Conservation (phyloP, 23 tunicate genomes). For the Diplosoma virens region DNA sequence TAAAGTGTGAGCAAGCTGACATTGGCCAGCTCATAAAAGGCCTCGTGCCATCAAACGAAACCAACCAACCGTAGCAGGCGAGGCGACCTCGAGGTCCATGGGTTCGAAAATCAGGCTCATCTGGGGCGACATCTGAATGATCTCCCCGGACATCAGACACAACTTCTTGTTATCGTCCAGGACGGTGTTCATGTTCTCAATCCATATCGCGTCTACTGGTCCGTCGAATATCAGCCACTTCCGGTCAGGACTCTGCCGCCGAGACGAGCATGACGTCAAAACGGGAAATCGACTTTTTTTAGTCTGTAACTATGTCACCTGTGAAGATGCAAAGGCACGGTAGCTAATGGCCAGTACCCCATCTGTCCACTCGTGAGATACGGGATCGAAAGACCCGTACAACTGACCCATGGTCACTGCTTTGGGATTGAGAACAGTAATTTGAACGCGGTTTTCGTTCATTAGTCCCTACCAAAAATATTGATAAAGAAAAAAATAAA, state of each 20-base stretch:
- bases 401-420: constrained; percentile 97
- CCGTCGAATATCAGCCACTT: constrained; percentile 99
- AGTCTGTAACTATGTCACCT: constrained; percentile 32
- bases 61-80: constrained; percentile 87
- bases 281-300: background rate
- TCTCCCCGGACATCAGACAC: constrained; percentile 98
- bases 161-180: constrained; percentile 98
- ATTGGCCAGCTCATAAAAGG: no score
- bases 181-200: constrained; percentile 99
- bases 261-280: background rate
- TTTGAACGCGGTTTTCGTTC: constrained; percentile 97
- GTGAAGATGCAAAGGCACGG: constrained; percentile 92
- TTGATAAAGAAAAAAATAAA: background rate
- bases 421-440: constrained; percentile 94
- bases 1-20: no score
- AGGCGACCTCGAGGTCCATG: constrained; percentile 97
- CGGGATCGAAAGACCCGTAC: constrained; percentile 96
- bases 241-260: constrained; percentile 79
- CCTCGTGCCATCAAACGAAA: no score
- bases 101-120: constrained; percentile 98
- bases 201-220: constrained; percentile 99
- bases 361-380: constrained; percentile 99
- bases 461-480: constrained; percentile 66
- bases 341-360: constrained; percentile 96
- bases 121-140: constrained; percentile 90